Conservation (phyloP, 2,888 invertebrate species). For the Phortica magna region DNA sequence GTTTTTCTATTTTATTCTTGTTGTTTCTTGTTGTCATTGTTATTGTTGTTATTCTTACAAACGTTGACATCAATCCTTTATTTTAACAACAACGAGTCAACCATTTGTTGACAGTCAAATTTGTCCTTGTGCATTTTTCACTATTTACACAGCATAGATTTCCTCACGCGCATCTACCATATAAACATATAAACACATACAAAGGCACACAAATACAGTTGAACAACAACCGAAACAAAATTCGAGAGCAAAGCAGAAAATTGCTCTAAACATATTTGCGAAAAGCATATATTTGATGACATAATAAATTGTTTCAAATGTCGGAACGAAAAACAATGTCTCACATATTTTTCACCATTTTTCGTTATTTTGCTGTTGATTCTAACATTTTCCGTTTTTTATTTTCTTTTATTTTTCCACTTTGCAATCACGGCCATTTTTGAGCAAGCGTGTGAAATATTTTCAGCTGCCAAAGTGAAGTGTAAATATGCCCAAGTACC, state of each 20-base stretch:
- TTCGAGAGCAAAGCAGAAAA: background rate
- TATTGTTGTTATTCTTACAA: background rate
- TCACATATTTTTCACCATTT: slow-evolving; percentile 22
- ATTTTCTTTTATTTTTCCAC: slow-evolving; percentile 41
- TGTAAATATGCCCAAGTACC: slow-evolving; percentile 61
- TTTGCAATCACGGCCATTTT: background rate
- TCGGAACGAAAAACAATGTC: slow-evolving; percentile 57
- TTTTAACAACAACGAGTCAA: slow-evolving; percentile 24
- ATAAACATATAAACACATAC: background rate
- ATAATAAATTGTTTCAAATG: slow-evolving; percentile 65
- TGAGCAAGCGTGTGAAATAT: slow-evolving; percentile 51
- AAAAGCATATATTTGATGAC: slow-evolving; percentile 63
- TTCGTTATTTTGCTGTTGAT: slow-evolving; percentile 36
- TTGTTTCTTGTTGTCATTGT: background rate
- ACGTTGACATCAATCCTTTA: slow-evolving; percentile 30
- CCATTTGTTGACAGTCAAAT: slow-evolving; percentile 30
- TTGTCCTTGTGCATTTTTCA: slow-evolving; percentile 33
- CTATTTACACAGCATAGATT: slow-evolving; percentile 29
- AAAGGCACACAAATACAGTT: background rate
- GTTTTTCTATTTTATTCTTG: background rate
- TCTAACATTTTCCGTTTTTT: background rate
- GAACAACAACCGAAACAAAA: background rate
- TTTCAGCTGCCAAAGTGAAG: slow-evolving; percentile 54
- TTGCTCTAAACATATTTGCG: slow-evolving; percentile 30
- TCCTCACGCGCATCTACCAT: background rate